Percentiles rank a stretch among this genome's conserved stretches.
Conservation (phyloP, 2,888 invertebrate species). For the Trissolcus brochymenae region DNA sequence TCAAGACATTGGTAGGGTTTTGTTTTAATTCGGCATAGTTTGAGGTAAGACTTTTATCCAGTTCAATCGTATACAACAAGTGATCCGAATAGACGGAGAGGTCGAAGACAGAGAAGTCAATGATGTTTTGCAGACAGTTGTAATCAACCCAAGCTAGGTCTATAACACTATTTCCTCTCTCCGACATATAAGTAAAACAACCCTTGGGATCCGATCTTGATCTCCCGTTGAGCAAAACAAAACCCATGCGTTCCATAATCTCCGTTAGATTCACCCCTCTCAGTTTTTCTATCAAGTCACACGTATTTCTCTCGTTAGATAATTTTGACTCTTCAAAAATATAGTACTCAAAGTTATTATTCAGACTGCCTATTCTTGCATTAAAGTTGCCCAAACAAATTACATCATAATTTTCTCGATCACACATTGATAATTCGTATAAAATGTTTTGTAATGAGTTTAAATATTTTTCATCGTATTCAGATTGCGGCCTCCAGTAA, state of each 20-base stretch:
- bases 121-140: constrained; percentile 1
- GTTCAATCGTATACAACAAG: neutral
- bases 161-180: neutral
- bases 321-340: neutral
- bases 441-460: neutral
- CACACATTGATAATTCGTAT: neutral
- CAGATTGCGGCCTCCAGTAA: constrained; percentile 9
- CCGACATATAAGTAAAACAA: neutral
- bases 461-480: neutral
- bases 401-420: neutral
- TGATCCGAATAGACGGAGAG: neutral
- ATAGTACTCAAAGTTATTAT: neutral
- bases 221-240: neutral
- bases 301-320: neutral
- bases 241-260: neutral
- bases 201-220: neutral
- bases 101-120: neutral
- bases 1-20: neutral
- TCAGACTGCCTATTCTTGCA: constrained; percentile 11
- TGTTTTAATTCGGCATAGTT: too few species aligned
- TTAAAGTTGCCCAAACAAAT: constrained; percentile 13
- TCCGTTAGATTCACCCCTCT: neutral
- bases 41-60: too few species aligned
- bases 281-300: neutral
- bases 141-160: neutral